Conservation (phyloP, 1,140 invertebrate species). For the Bombus difficillimus region DNA sequence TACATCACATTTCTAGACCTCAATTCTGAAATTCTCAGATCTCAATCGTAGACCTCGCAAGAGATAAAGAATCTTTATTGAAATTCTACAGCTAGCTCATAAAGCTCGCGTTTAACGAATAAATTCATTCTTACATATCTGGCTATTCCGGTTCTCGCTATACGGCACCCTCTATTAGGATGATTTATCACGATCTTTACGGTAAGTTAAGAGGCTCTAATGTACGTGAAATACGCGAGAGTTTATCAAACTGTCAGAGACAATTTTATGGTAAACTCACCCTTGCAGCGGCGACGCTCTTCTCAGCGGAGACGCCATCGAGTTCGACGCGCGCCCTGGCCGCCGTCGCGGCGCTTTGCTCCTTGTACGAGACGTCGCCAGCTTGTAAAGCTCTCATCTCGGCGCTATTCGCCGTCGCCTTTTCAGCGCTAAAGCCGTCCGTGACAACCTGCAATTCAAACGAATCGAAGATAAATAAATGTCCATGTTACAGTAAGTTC, state of each 20-base stretch:
- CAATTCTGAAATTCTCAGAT: no score
- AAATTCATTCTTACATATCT: not conserved
- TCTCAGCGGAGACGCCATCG: conserved; percentile 90
- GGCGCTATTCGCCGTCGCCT: conserved; percentile 89
- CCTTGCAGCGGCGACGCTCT: conserved; percentile 88
- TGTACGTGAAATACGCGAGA: not conserved
- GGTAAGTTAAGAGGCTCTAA: not conserved
- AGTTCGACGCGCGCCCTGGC: conserved; percentile 87
- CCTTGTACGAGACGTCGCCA: conserved; percentile 91
- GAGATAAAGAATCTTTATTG: not conserved
- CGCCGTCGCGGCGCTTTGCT: conserved; percentile 85
- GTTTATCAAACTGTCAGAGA: not conserved
- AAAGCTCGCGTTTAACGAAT: not conserved
- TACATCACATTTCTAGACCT: no score
- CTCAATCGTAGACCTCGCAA: not conserved
- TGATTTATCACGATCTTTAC: not conserved
- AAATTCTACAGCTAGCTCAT: not conserved
- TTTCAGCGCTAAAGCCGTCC: conserved; percentile 91
- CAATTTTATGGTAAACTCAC: conserved; percentile 79
- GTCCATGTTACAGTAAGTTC: no score
- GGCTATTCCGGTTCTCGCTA: no score
- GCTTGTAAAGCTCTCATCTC: conserved; percentile 91
- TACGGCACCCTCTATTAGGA: accelerated
- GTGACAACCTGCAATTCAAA: conserved; percentile 84
- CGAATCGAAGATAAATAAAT: not conserved